Base-by-base conservation (phyloP, 2,888 invertebrate genomes). In the Molanna angustata region DNA sequence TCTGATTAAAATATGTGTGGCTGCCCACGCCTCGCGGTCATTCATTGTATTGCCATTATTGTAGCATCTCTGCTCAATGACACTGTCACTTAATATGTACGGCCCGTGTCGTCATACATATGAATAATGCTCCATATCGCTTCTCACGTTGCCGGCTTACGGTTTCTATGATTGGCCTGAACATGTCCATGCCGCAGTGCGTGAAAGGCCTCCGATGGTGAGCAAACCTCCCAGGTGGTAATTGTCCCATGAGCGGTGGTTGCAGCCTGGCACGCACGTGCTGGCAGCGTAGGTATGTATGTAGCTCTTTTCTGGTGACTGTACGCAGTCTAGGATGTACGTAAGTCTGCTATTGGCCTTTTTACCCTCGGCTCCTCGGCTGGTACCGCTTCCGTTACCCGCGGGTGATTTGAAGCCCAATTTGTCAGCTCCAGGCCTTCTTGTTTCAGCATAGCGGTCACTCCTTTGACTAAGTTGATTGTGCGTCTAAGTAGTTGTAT, bases 401-500 rank as follows among this genome's bases (percentile, higher is more conserved):
- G 16, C 6, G 39, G 21, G 2, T 17, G 4, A 17, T 39, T 47
- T 2, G 37, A 37, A 1, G 45, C 35, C 45, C 45, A 45, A 9
- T 35, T 45, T 1, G 33, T 18, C n/a, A 33, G 18, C 7, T 20
- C 14, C 13, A 45, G 20, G 2, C 35, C 45, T 1, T 20, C 33
- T 3, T 17, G 6, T 2, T 4, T 1, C 9, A 39, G 39, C 2
- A 39, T 18, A 1, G 9, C 4, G 6, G 49, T 37, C 1, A 60
- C 54, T 2, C 60, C 55, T 0, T 40, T 9, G 4, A 56, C 45
- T 21, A 63, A 17, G 3, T 37, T 14, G 2, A 16, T 37, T 0
- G 65, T 31, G 63, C 62, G 3, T 62, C 62, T 3, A 66, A 45
- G 37, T 61, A 64, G n/a, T 64, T 62, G 14, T 46, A n/a, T n/a